Evolutionary conservation across 35 echinoderm and acorn worm genomes (phyloP).

Genomic region (Strongylocentrotus purpuratus): DNA sequence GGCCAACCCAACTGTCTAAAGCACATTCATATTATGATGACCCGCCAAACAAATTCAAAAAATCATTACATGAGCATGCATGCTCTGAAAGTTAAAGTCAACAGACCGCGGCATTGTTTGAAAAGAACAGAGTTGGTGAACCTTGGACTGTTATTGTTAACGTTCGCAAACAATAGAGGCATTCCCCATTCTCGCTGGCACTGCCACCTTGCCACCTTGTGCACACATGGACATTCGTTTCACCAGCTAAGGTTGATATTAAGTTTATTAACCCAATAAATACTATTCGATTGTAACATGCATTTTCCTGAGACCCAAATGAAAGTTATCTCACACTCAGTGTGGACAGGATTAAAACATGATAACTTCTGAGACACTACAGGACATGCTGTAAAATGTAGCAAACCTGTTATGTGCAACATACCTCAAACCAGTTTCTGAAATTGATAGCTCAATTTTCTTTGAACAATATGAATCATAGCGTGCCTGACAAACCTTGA

Average conservation of each 20-base stretch:
- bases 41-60: neutral
- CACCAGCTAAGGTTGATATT: too few relatives aligned
- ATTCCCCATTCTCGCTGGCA: neutral
- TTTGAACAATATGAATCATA: neutral
- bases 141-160: constrained; percentile 17
- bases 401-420: too few relatives aligned
- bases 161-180: neutral
- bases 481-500: neutral
- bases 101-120: neutral
- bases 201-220: neutral
- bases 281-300: too few relatives aligned
- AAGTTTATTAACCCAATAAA: too few relatives aligned
- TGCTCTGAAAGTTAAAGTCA: neutral
- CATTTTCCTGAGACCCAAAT: too few relatives aligned
- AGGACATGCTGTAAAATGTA: too few relatives aligned
- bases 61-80: neutral
- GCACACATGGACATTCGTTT: neutral
- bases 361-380: too few relatives aligned
- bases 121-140: neutral
- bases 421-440: too few relatives aligned
- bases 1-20: neutral
- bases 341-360: too few relatives aligned
- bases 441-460: neutral
- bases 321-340: too few relatives aligned
- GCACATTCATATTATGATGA: neutral